Evolutionary conservation across 2,113 vertebrate genomes (phyloP), one percentile per base, ranked within the genome.

Genomic region (Trichechus manatus): DNA sequence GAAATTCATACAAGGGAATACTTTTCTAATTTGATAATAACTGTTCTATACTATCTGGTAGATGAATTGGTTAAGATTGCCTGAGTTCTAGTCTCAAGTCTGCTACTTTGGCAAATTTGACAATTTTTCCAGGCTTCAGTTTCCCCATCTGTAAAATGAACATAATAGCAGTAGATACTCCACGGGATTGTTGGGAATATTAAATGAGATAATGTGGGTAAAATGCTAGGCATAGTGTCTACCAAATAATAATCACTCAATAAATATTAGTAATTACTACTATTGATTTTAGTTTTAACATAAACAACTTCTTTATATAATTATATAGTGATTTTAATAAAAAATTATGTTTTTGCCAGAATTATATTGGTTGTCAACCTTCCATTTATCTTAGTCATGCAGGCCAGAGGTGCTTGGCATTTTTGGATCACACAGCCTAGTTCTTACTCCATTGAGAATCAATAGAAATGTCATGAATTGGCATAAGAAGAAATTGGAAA

Each of bases 231-330:
- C 22, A 27, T 17, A 42, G 15, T 15, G 53, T 83, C 50, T 83
- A 59, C 33, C 9, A 85, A 1, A n/a, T 56, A 56, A 56, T 56
- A 15, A 56, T 56, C 53, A 75, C 27, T 78, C 81, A 50, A 7
- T 84, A 64, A 94, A 87, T 42, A 92, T 36, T 59, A 63, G 15
- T n/a, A 87, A 59, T 90, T 83, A 82, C 42, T 90, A 3, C 11
- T 88, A 3, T 59, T 89, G 39, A 64, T 59, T 91, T 94, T 79
- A 96, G 10, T 92, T 96, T 92, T 95, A 96, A 66, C 9, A 77
- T 8, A 50, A 96, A 61, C 11, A 85, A 3, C 5, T 94, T 91
- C 17, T 81, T 86, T 91, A 72, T 78, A 53, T 59, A 88, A 42
- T 36, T 50, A 72, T 64, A 53, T 56, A 53, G 36, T 11, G 68